Evolutionary conservation across 92 coral and sea anemone species (phyloP).

Genomic region (Heliopora coerulea): DNA sequence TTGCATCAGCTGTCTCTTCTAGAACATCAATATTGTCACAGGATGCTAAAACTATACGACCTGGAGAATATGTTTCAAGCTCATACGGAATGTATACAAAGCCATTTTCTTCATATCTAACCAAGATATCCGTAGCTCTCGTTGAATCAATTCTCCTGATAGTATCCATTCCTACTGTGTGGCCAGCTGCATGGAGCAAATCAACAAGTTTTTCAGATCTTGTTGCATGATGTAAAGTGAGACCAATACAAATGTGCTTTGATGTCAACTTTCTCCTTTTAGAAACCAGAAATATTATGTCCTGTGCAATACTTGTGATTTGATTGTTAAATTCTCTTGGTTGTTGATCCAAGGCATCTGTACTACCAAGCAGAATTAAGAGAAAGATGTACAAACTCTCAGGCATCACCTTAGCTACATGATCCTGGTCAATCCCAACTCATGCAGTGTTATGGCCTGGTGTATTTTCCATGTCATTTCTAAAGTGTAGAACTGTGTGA

Average conservation of each 20-base stretch:
- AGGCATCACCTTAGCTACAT: constrained; percentile 48
- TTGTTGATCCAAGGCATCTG: constrained; percentile 17
- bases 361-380: constrained; percentile 41
- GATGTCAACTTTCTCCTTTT: constrained; percentile 56
- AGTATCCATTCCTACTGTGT: constrained; percentile 34
- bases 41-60: constrained; percentile 34
- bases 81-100: constrained; percentile 43
- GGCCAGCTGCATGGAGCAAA: constrained; percentile 53
- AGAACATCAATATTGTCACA: constrained; percentile 48
- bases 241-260: constrained; percentile 63
- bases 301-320: constrained; percentile 58
- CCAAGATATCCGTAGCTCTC: constrained; percentile 42
- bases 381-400: constrained; percentile 57
- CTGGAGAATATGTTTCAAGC: constrained; percentile 23
- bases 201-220: constrained; percentile 64
- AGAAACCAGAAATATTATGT: constrained; percentile 48
- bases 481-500: constrained; percentile 52
- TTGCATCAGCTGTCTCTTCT: constrained; percentile 45
- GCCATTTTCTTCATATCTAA: constrained; percentile 41
- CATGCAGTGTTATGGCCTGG: constrained; percentile 43
- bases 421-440: constrained; percentile 32
- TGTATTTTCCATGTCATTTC: constrained; percentile 39
- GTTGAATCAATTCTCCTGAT: constrained; percentile 45
- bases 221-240: constrained; percentile 72
- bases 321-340: constrained; percentile 11